These are phyloP conservation scores for Stenoptilia bipunctidactyla DNA, from an alignment of 2,888 invertebrate species.

Conservation along the genomic window DNA sequence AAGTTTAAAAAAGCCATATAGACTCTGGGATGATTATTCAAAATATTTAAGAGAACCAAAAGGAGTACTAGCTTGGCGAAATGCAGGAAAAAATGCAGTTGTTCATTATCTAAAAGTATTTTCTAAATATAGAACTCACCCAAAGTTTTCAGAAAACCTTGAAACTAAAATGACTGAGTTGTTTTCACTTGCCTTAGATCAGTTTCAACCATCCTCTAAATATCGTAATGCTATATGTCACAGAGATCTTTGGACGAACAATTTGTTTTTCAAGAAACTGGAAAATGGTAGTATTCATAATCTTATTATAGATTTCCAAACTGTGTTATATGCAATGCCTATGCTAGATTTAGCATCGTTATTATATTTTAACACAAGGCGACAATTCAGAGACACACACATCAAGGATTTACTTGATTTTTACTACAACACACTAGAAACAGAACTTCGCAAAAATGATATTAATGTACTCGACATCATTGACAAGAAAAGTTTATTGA, in stretches of 20 bases:
- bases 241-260: constrained; percentile 75
- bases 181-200: constrained; percentile 28
- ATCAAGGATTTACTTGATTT: constrained; percentile 52
- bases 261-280: constrained; percentile 61
- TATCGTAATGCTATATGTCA: constrained; percentile 68
- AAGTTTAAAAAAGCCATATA: constrained; percentile 34
- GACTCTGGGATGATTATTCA: constrained; percentile 45
- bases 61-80: constrained; percentile 32
- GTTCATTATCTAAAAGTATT: constrained; percentile 40
- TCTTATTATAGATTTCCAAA: constrained; percentile 77
- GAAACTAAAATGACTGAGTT: constrained; percentile 28
- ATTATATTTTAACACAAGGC: constrained; percentile 66
- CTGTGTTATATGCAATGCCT: constrained; percentile 75
- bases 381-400: constrained; percentile 45
- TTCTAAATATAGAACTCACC: constrained; percentile 33
- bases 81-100: constrained; percentile 42
- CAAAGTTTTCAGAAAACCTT: constrained; percentile 26
- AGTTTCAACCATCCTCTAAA: constrained; percentile 44
- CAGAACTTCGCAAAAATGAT: constrained; percentile 40
- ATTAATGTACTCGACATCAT: constrained; percentile 29
- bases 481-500: constrained; percentile 21
- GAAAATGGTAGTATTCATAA: constrained; percentile 44
- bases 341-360: constrained; percentile 73
- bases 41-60: constrained; percentile 35
- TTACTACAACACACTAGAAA: constrained; percentile 62